phyloP scores from a whole-genome alignment of 2,888 invertebrate genomes.

The Halictus ligatus region DNA sequence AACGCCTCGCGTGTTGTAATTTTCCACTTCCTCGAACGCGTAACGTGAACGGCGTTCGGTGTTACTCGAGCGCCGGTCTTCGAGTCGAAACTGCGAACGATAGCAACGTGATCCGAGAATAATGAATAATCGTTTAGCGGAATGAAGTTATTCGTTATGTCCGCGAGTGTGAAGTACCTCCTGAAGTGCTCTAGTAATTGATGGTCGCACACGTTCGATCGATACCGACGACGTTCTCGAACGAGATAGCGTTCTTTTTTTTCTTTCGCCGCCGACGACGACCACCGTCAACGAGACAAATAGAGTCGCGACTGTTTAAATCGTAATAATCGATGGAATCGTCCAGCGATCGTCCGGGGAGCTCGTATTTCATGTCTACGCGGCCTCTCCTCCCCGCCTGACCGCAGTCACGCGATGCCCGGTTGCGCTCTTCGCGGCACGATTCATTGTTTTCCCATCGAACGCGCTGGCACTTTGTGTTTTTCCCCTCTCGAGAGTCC shows the following conservation, averaged over 20 bases:
- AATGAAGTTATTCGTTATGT: background rate
- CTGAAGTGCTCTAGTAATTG: background rate
- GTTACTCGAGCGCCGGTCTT: background rate
- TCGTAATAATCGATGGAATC: conserved; percentile 60
- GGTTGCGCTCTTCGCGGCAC: background rate
- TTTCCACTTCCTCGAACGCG: background rate
- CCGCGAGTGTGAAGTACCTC: background rate
- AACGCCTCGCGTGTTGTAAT: background rate
- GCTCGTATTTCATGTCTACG: conserved; percentile 48
- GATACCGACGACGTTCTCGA: conserved; percentile 14
- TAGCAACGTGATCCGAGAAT: background rate
- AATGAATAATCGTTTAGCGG: conserved; percentile 7
- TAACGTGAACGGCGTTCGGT: background rate
- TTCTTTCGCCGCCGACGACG: conserved; percentile 23
- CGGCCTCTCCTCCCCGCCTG: conserved; percentile 27
- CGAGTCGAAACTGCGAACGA: background rate
- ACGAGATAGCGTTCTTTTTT: conserved; percentile 27
- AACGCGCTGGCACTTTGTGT: conserved; percentile 1
- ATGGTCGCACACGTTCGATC: conserved; percentile 5
- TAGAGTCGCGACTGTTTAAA: conserved; percentile 53
- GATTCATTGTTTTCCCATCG: conserved; percentile 29
- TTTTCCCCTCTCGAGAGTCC: background rate
- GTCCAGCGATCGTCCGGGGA: conserved; percentile 34
- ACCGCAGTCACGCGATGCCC: conserved; percentile 47
- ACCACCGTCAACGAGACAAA: conserved; percentile 31